A percentile compares a stretch with the other conserved stretches of the same genome.
Evolutionary conservation across 2,113 vertebrate species (phyloP).

Genomic region (Hippocampus comes): DNA sequence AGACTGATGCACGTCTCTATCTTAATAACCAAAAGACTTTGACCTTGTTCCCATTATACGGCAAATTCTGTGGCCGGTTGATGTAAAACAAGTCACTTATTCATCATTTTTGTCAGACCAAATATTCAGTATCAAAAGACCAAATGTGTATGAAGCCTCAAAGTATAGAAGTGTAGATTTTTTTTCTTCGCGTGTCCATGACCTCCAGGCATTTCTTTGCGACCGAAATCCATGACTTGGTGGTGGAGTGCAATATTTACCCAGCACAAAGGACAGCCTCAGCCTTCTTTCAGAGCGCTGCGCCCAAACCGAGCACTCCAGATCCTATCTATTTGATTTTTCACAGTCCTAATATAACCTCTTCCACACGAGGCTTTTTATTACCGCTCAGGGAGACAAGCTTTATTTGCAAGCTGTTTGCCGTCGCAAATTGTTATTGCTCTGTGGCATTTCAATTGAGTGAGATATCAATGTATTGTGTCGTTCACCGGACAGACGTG

Average conservation of each 20-base stretch:
- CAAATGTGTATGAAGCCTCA: background rate
- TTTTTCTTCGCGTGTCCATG: background rate
- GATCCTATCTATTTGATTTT: conserved; percentile 68
- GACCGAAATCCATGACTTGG: conserved; percentile 22
- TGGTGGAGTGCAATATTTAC: conserved; percentile 26
- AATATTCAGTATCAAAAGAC: background rate
- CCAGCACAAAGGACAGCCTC: conserved; percentile 10
- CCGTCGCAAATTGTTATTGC: conserved; percentile 69
- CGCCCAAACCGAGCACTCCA: conserved; percentile 45
- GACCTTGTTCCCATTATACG: background rate
- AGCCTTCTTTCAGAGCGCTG: conserved; percentile 21
- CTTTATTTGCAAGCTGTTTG: conserved; percentile 73
- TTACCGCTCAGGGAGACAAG: conserved; percentile 59
- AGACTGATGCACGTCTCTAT: too few relatives aligned
- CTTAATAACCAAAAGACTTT: too few relatives aligned
- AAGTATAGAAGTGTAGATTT: conserved; percentile 3
- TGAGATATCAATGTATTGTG: conserved; percentile 67
- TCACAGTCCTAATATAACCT: conserved; percentile 58
- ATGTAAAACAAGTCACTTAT: too few relatives aligned
- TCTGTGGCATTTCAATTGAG: conserved; percentile 68
- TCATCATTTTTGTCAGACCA: background rate
- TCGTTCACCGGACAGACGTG: conserved; percentile 46
- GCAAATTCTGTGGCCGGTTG: background rate
- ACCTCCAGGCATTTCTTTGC: conserved; percentile 24
- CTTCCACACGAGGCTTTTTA: conserved; percentile 60